Base-by-base conservation (phyloP, 2,113 vertebrate species). In the Silurus meridionalis region DNA sequence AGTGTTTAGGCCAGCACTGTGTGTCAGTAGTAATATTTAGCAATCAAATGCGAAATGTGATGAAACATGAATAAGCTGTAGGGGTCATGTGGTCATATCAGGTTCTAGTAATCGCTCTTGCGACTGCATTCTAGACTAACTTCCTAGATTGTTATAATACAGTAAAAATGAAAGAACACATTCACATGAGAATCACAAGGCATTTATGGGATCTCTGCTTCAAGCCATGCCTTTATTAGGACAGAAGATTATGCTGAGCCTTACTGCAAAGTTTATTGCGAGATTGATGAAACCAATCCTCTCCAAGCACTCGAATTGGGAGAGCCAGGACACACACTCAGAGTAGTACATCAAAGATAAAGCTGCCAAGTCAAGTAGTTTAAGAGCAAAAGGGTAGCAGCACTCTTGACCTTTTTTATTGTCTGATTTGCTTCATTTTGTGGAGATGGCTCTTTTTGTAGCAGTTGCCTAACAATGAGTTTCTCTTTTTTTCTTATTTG, bases 301-400 rank as follows among this genome's bases (percentile, higher is more conserved):
- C 21, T 74, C 48, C 71, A 37, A 37, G 37, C 37, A 37, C 37
- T 37, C 37, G 2, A 21, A 50, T 19, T 4, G 25, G n/a, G 15
- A 60, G 25, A 21, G 53, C 53, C 5, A 46, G 55, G 57, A 46
- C 63, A 55, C 25, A 55, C 66, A 10, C 17, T 69, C 21, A 28
- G 67, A 64, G 52, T 53, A 61, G 53, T 50, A 25, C 46, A 25
- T 37, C 17, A 60, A 71, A 78, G 83, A 48, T 88, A 83, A 63
- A 85, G 71, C 83, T 83, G 46, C 60, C 5, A 53, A 60, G 71
- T n/a, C 53, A 60, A 60, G 55, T 6, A n/a, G 25, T 63, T 71
- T 55, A 61, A 63, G 53, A 50, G 25, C 19, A 67, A 60, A 63
- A 72, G 19, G 52, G 21, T 48, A 67, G 46, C 46, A 17, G n/a